Percentiles rank a stretch among this genome's conserved stretches.
These are phyloP conservation scores for Rhabditophanes sp. DNA, from an alignment of 2,888 invertebrate genomes.

Conservation along the genomic window DNA sequence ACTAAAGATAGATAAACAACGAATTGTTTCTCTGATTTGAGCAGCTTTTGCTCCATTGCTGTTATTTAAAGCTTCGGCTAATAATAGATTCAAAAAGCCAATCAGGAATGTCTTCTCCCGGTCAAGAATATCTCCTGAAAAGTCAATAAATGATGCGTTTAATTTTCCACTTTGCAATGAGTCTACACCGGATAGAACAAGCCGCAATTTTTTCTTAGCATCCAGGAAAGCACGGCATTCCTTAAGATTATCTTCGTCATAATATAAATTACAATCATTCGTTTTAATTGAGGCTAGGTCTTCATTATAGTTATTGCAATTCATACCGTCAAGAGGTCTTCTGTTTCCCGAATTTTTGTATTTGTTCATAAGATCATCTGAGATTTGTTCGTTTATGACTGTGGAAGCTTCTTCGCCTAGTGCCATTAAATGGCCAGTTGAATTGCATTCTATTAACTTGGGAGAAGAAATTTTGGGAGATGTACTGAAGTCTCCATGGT, in stretches of 20 bases:
- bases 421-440: no score
- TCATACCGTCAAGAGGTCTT: background rate
- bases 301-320: conserved; percentile 2
- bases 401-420: no score
- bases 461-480: no score
- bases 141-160: background rate
- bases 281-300: conserved; percentile 4
- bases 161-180: background rate
- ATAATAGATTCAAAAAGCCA: conserved; percentile 43
- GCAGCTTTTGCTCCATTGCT: conserved; percentile 63
- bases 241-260: conserved; percentile 23
- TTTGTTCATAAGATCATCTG: conserved; percentile 14
- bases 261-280: conserved; percentile 18
- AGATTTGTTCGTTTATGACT: conserved; percentile 7
- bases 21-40: conserved; percentile 65
- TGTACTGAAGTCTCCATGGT: no score
- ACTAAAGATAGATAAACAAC: conserved; percentile 61
- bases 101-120: conserved; percentile 7
- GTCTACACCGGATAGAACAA: conserved; percentile 50
- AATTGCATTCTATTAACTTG: no score
- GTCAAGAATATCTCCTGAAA: conserved; percentile 4
- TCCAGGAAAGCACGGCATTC: conserved; percentile 55
- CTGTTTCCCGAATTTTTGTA: no score
- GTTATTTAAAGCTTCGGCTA: conserved; percentile 66
- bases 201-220: conserved; percentile 70